phyloP scores from a whole-genome alignment of 2,113 vertebrate genomes.

The Chrysemys picta region DNA sequence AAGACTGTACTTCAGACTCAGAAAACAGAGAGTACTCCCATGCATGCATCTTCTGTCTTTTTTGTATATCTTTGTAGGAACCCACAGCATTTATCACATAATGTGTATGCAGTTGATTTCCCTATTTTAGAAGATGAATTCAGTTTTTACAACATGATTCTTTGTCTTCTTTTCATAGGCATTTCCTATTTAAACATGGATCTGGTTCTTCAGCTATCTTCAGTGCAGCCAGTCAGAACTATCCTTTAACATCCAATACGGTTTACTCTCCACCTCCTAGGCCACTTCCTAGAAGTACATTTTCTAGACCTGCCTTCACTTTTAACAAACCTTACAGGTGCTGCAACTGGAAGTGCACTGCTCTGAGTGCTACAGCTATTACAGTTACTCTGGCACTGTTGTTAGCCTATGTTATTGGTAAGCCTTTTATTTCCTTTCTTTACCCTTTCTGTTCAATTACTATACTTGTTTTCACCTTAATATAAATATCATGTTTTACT shows the following conservation, averaged over 20 bases:
- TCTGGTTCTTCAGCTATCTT: slow-evolving; percentile 95
- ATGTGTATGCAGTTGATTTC: neutral
- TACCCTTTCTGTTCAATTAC: slow-evolving; percentile 32
- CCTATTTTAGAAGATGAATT: neutral
- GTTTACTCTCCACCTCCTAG: slow-evolving; percentile 96
- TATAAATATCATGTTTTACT: neutral
- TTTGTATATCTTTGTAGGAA: neutral
- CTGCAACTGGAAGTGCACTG: slow-evolving; percentile 98
- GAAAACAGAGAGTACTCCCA: neutral
- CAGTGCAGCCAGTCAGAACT: slow-evolving; percentile 95
- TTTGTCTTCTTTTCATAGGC: slow-evolving; percentile 82
- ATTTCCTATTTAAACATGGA: slow-evolving; percentile 98
- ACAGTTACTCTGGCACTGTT: slow-evolving; percentile 92
- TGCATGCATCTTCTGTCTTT: fast-evolving
- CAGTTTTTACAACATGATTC: slow-evolving; percentile 50
- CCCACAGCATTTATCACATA: neutral
- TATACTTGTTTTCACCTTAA: neutral
- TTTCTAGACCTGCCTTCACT: slow-evolving; percentile 94
- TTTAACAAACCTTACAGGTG: slow-evolving; percentile 98
- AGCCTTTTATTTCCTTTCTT: slow-evolving; percentile 70
- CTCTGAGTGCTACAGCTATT: slow-evolving; percentile 93
- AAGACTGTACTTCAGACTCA: neutral
- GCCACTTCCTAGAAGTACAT: slow-evolving; percentile 93
- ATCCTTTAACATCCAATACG: slow-evolving; percentile 94
- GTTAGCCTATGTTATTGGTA: slow-evolving; percentile 96